Evolutionary conservation across 2,113 vertebrate genomes (phyloP).

Genomic region (Thalassarche chlororhynchos): DNA sequence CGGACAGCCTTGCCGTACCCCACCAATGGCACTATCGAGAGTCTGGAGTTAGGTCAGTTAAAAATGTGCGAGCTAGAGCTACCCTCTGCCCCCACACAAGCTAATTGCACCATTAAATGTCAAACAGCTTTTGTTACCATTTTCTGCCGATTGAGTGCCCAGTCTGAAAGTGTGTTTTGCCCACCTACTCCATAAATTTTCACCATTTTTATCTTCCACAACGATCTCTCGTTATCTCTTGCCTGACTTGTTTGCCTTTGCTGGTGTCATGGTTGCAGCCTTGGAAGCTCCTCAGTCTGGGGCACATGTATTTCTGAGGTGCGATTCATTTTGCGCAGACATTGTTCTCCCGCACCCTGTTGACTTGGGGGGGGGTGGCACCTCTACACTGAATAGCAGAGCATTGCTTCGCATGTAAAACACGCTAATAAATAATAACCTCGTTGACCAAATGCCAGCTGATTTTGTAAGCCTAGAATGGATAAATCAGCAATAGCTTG

Average conservation of each 20-base stretch:
- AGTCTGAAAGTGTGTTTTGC: neutral
- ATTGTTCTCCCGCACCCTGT: neutral
- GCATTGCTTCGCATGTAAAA: neutral
- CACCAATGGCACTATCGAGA: neutral
- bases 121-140: neutral
- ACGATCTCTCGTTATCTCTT: neutral
- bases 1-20: neutral
- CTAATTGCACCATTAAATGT: neutral
- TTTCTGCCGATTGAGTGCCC: neutral
- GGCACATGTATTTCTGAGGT: neutral
- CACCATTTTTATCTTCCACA: neutral
- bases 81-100: neutral
- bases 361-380: neutral
- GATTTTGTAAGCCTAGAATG: neutral
- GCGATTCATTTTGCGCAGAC: neutral
- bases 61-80: neutral
- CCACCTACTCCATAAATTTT: neutral
- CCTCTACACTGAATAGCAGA: neutral
- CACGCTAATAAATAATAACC: neutral
- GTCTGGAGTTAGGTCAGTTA: neutral
- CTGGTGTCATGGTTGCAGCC: neutral
- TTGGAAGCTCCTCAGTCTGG: neutral
- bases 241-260: neutral
- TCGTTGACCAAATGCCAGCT: neutral
- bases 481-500: neutral